These are phyloP conservation scores for Coboldia fuscipes DNA, from an alignment of 1,140 invertebrate species.

Conservation along the genomic window DNA sequence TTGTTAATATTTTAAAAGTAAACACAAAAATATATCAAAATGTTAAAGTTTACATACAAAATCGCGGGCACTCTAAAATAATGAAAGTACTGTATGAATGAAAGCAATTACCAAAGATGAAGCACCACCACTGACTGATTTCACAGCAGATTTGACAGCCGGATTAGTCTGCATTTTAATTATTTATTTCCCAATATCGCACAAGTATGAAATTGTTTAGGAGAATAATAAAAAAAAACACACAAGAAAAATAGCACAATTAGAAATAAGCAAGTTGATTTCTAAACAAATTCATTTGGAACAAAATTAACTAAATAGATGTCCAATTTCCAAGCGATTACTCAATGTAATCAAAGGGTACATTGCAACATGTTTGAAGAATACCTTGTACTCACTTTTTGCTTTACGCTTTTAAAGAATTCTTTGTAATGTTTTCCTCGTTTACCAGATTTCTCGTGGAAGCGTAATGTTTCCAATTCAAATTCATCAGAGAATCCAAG, in stretches of 20 bases:
- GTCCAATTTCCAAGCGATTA: too few species aligned
- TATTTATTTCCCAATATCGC: too few species aligned
- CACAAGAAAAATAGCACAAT: background rate
- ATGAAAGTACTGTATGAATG: slow-evolving; percentile 1
- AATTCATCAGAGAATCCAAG: slow-evolving; percentile 84
- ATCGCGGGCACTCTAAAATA: slow-evolving; percentile 3
- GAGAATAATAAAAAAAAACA: slow-evolving; percentile 2
- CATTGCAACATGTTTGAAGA: slow-evolving; percentile 4
- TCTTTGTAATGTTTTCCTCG: slow-evolving; percentile 60
- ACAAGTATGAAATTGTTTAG: background rate
- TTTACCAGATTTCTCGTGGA: slow-evolving; percentile 63
- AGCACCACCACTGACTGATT: slow-evolving; percentile 38
- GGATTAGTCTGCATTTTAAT: slow-evolving; percentile 46
- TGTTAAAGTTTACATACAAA: too few species aligned
- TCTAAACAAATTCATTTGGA: too few species aligned
- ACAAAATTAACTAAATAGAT: too few species aligned
- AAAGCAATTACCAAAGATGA: slow-evolving; percentile 5
- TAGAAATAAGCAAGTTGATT: background rate
- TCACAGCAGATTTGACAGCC: slow-evolving; percentile 57
- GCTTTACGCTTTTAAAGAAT: slow-evolving; percentile 53
- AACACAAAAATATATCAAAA: too few species aligned
- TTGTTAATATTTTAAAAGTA: too few species aligned
- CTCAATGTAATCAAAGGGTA: too few species aligned
- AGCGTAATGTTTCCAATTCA: slow-evolving; percentile 70
- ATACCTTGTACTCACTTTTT: slow-evolving; percentile 29